These are phyloP conservation scores for Drosophila ironensis DNA, from an alignment of 1,140 invertebrate species.

Conservation along the genomic window DNA sequence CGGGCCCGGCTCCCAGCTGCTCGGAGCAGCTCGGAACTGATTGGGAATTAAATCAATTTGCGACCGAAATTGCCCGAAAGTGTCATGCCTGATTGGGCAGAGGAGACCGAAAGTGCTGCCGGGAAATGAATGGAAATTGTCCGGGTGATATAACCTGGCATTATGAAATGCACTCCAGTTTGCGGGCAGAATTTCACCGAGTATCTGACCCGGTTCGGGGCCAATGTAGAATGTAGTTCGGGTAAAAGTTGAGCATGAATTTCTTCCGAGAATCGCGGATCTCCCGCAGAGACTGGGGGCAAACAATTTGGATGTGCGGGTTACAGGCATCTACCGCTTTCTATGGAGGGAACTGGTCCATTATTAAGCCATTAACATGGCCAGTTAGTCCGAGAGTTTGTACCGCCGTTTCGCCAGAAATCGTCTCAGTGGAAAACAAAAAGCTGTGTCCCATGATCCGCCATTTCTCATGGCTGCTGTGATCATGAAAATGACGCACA, in stretches of 20 bases:
- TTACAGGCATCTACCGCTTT: conserved; percentile 30
- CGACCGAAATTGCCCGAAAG: conserved; percentile 29
- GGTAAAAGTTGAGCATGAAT: conserved; percentile 17
- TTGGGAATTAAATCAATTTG: conserved; percentile 51
- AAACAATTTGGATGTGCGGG: conserved; percentile 1
- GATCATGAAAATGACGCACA: conserved; percentile 23
- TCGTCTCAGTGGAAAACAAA: conserved; percentile 31
- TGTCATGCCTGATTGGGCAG: conserved; percentile 40
- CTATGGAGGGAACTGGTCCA: conserved; percentile 38
- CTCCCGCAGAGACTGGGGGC: conserved; percentile 2
- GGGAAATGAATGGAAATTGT: conserved; percentile 1
- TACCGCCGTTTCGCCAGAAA: conserved; percentile 24
- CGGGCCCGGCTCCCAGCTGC: conserved; percentile 25
- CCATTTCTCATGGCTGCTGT: conserved; percentile 43
- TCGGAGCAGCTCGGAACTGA: conserved; percentile 6
- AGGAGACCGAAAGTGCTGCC: conserved; percentile 10
- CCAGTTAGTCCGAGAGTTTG: not conserved
- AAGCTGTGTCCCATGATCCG: conserved; percentile 2
- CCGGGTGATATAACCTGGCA: conserved; percentile 19
- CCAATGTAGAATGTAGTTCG: conserved; percentile 1
- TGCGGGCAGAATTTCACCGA: not conserved
- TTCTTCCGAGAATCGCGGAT: conserved; percentile 24
- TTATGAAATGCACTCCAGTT: conserved; percentile 27
- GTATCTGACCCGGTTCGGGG: conserved; percentile 1
- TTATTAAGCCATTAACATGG: conserved; percentile 68